Percentiles rank a stretch among this genome's conserved stretches.
Evolutionary conservation across 2,888 invertebrate genomes (phyloP).

Genomic region (Hetaerina titia): DNA sequence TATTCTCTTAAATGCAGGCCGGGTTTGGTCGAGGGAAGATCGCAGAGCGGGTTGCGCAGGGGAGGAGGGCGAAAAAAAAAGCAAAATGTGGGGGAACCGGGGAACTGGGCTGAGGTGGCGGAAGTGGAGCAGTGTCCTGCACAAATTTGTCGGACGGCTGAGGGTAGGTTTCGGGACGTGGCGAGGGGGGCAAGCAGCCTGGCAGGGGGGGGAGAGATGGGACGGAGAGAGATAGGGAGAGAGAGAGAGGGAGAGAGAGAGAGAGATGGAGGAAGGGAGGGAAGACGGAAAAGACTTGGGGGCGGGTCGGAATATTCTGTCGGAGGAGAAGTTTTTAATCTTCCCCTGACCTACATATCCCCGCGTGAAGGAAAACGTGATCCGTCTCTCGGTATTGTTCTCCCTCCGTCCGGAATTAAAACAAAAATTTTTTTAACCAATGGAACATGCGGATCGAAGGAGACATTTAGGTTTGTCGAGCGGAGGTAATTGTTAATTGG

Average conservation of each 20-base stretch:
- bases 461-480: too few relatives aligned
- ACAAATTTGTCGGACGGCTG: background rate
- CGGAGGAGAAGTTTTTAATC: background rate
- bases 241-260: background rate
- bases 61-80: background rate
- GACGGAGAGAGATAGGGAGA: too few relatives aligned
- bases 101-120: background rate
- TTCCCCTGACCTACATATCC: background rate
- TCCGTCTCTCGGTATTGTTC: background rate
- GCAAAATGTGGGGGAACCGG: background rate
- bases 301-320: background rate
- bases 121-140: background rate
- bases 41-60: too few relatives aligned
- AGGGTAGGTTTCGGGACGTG: background rate
- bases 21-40: too few relatives aligned
- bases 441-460: too few relatives aligned
- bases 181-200: too few relatives aligned
- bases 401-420: too few relatives aligned
- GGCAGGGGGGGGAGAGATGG: background rate
- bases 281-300: background rate
- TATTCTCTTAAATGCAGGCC: too few relatives aligned
- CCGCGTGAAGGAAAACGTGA: background rate
- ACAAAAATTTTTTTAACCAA: too few relatives aligned
- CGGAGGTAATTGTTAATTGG: too few relatives aligned
- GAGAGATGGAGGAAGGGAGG: too few relatives aligned